phyloP scores from a whole-genome alignment of 2,113 vertebrate genomes.

The Lampris incognitus region DNA sequence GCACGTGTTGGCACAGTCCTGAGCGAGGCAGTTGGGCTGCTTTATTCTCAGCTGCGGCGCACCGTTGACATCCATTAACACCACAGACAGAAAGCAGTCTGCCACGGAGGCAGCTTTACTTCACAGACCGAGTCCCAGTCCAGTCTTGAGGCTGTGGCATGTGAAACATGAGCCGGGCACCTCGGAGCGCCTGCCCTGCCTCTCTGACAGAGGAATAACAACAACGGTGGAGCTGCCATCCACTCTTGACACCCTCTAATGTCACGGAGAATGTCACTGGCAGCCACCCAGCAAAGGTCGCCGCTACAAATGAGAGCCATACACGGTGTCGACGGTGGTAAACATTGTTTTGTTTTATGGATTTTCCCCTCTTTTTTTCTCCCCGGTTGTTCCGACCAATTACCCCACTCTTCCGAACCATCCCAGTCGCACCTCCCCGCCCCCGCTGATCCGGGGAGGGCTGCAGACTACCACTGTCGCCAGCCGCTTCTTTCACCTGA shows the following conservation, averaged over 20 bases:
- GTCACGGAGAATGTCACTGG: conserved; percentile 59
- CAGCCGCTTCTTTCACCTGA: too few relatives aligned
- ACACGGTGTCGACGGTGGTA: background rate
- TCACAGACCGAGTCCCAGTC: conserved; percentile 33
- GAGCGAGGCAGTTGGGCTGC: background rate
- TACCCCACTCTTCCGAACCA: too few relatives aligned
- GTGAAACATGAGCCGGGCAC: conserved; percentile 61
- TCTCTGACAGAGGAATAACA: conserved; percentile 57
- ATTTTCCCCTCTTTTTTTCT: too few relatives aligned
- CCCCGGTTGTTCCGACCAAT: too few relatives aligned
- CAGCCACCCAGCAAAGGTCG: conserved; percentile 41
- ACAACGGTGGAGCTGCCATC: conserved; percentile 43
- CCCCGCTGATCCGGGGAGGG: too few relatives aligned
- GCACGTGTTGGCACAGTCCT: too few relatives aligned
- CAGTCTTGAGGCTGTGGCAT: conserved; percentile 46
- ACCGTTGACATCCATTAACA: background rate
- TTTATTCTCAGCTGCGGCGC: background rate
- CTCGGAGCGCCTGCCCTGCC: conserved; percentile 31
- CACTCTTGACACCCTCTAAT: conserved; percentile 31
- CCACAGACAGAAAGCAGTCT: conserved; percentile 11
- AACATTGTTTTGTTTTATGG: background rate
- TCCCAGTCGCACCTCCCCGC: too few relatives aligned
- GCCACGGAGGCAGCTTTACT: conserved; percentile 15
- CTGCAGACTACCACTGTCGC: too few relatives aligned
- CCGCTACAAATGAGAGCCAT: conserved; percentile 29